Evolutionary conservation across 2,113 vertebrate genomes (phyloP).

Genomic region (Corythornis vintsioides): DNA sequence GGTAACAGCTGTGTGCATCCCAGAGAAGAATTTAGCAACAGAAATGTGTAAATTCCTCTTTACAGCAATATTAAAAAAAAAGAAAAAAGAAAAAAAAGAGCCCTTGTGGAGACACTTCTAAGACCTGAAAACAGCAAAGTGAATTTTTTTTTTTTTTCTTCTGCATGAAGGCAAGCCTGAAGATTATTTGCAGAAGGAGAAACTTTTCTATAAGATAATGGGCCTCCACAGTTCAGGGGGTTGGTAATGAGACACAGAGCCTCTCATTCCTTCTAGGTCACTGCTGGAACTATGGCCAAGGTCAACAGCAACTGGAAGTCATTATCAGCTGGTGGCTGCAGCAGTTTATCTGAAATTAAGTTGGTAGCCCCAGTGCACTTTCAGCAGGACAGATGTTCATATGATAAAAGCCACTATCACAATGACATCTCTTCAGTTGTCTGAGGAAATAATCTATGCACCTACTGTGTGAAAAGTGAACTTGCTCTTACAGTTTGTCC

Average conservation of each 20-base stretch:
- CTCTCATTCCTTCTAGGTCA: slow-evolving; percentile 43
- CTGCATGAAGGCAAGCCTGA: neutral
- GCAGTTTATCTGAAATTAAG: slow-evolving; percentile 39
- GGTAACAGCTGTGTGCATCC: neutral
- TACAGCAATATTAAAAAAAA: neutral
- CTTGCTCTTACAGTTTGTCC: neutral
- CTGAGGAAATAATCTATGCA: neutral
- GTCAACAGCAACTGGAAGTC: slow-evolving; percentile 38
- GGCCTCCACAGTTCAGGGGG: neutral
- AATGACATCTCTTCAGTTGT: neutral
- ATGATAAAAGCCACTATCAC: slow-evolving; percentile 13
- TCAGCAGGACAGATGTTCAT: slow-evolving; percentile 3
- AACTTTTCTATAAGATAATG: slow-evolving; percentile 24
- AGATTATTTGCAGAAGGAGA: slow-evolving; percentile 29
- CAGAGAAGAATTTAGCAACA: neutral
- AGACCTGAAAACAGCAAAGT: neutral
- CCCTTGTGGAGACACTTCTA: neutral
- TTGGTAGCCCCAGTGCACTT: neutral
- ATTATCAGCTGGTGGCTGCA: slow-evolving; percentile 14
- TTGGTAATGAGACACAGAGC: slow-evolving; percentile 25
- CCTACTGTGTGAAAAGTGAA: neutral
- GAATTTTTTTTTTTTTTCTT: neutral
- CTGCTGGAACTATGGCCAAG: slow-evolving; percentile 5
- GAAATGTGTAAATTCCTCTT: neutral
- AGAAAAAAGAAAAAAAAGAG: neutral